A percentile compares a stretch with the other conserved stretches of the same genome.
Evolutionary conservation across 2,888 invertebrate species (phyloP).

Genomic region (Caradrina clavipalpis): DNA sequence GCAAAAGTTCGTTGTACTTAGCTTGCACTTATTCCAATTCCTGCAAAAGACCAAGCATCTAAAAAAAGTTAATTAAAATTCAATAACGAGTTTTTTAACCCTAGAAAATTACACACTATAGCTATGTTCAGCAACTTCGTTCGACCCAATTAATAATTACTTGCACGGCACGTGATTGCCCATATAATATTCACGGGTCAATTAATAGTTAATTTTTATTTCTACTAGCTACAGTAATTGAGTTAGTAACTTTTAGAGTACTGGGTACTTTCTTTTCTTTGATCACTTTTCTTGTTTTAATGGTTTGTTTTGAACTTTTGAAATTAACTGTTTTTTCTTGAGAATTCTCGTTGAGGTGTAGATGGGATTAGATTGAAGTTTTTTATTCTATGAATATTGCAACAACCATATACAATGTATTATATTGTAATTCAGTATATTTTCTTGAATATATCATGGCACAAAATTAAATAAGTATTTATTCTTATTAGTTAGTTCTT

Average conservation of each 20-base stretch:
- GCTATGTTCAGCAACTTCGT: slow-evolving; percentile 23
- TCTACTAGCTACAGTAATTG: slow-evolving; percentile 43
- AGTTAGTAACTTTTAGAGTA: slow-evolving; percentile 27
- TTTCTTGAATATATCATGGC: not conserved
- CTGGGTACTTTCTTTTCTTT: slow-evolving; percentile 33
- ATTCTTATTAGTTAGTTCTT: no score
- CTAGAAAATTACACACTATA: slow-evolving; percentile 4
- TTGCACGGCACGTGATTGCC: slow-evolving; percentile 34
- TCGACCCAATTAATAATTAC: slow-evolving; percentile 51
- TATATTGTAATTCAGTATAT: not conserved
- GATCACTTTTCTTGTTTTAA: slow-evolving; percentile 49
- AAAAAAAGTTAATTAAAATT: slow-evolving; percentile 14
- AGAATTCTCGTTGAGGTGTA: not conserved
- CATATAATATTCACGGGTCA: slow-evolving; percentile 49
- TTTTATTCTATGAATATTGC: not conserved
- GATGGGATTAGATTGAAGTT: slow-evolving; percentile 11
- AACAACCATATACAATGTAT: no score
- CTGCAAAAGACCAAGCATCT: not conserved
- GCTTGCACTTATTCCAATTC: not conserved
- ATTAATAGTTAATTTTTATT: slow-evolving; percentile 54
- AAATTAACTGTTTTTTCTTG: slow-evolving; percentile 7
- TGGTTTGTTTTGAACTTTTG: slow-evolving; percentile 33
- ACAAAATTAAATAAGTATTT: no score
- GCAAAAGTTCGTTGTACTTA: not conserved
- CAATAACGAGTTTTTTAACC: slow-evolving; percentile 29